Evolutionary conservation across 37 sponge, comb jelly and placozoan genomes (phyloP), one percentile per base, ranked within the genome.

Genomic region (Oscarella lobularis): DNA sequence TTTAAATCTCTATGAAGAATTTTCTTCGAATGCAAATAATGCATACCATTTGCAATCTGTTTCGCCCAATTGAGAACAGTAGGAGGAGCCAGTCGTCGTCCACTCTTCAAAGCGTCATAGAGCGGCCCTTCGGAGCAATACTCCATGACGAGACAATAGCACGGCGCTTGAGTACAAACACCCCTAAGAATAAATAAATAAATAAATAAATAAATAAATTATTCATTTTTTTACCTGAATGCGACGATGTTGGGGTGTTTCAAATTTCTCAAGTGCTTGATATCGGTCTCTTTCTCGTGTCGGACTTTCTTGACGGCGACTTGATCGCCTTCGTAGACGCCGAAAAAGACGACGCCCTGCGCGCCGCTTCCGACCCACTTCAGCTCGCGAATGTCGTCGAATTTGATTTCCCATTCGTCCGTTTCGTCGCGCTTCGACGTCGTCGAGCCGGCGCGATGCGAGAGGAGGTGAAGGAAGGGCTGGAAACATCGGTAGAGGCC

Each of bases 301-400:
- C 74, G 83, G 69, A 91, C 90, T 38, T 88, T 91, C 86, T 91
- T 91, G 29, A 91, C 89, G 2, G 92, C 92, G 0, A 91, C 81
- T 4, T 48, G 38, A 31, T 82, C 54, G 0, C 90, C 80, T 1
- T 72, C 60, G 68, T 88, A 82, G 37, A 75, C 83, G 2, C 90
- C 92, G 9, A 33, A 41, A 73, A 84, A 91, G 55, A 91, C 92
- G 1, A 88, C 86, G 9, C 92, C 92, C 73, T 91, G 92, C 0
- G 81, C 73, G 0, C 92, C 92, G 9, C 82, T 81, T 20, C 90
- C 92, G 3, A 91, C 67, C 33, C 83, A 91, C 6, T 77, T 38
- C 14, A 91, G 78, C 27, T 91, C 86, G 31, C 80, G 73, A 31
- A 91, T 79, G 34, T 91, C 92, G 3, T 74, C 86, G 65, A 85